A percentile compares a stretch with the other conserved stretches of the same genome.
These are phyloP conservation scores for Lithophane semibrunnea DNA, from an alignment of 2,888 invertebrate genomes.

Conservation along the genomic window DNA sequence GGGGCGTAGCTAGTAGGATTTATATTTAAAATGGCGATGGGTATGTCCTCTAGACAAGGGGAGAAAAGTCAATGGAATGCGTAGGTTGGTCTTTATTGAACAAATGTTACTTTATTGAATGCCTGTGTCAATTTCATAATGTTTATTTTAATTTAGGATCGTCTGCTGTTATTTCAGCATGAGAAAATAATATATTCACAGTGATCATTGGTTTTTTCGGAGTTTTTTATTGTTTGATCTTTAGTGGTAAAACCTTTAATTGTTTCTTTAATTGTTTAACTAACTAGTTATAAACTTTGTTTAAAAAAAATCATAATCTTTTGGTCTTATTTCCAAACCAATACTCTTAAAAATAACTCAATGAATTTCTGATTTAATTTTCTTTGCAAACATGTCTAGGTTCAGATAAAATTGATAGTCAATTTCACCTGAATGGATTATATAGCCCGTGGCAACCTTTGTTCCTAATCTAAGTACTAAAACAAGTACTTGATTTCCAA, in stretches of 20 bases:
- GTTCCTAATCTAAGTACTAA: background rate
- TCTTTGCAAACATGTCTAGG: background rate
- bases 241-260: background rate
- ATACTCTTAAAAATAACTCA: background rate
- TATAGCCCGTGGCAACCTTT: background rate
- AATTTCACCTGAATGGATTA: slow-evolving; percentile 7
- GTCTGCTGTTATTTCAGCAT: background rate
- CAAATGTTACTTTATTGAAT: slow-evolving; percentile 15
- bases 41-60: slow-evolving; percentile 48
- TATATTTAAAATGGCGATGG: slow-evolving; percentile 5
- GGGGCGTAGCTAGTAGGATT: slow-evolving; percentile 3
- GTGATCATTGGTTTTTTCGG: background rate
- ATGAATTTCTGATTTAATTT: background rate
- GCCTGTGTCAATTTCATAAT: background rate
- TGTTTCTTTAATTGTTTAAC: background rate
- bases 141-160: slow-evolving; percentile 5
- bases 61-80: slow-evolving; percentile 31
- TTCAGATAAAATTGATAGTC: background rate
- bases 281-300: background rate
- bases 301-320: background rate
- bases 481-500: background rate
- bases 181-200: background rate
- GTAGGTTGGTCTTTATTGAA: slow-evolving; percentile 6
- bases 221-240: background rate
- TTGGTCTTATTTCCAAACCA: background rate